Percentiles rank a stretch among this genome's conserved stretches.
Conservation (phyloP, 1,140 invertebrate species). For the Patella vulgata region DNA sequence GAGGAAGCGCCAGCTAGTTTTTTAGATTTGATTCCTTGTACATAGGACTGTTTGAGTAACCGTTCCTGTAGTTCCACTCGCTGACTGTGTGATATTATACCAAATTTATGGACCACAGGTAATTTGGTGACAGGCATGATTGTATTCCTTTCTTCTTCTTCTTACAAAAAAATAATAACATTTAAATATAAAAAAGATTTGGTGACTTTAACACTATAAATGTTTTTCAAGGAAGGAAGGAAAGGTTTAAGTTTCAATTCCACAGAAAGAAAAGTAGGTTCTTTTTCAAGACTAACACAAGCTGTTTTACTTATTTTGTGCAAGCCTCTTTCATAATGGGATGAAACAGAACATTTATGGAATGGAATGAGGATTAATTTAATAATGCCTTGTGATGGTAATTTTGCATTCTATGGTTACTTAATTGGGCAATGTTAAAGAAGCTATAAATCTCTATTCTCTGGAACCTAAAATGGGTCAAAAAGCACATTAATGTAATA, state of each 20-base stretch:
- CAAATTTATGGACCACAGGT: slow-evolving; percentile 66
- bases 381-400: too few species aligned
- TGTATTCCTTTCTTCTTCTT: not conserved
- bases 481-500: too few species aligned
- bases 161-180: not conserved
- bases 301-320: not conserved
- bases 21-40: slow-evolving; percentile 45
- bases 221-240: not conserved
- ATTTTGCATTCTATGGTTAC: too few species aligned
- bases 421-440: too few species aligned
- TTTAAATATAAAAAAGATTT: not conserved
- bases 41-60: slow-evolving; percentile 59
- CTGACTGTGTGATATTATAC: slow-evolving; percentile 66
- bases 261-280: not conserved
- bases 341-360: too few species aligned
- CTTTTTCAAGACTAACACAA: not conserved
- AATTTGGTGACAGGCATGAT: slow-evolving; percentile 65
- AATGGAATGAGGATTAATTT: too few species aligned
- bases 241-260: not conserved
- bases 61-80: slow-evolving; percentile 63
- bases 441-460: too few species aligned
- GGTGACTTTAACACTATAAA: not conserved
- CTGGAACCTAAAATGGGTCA: too few species aligned
- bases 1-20: slow-evolving; percentile 36
- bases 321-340: not conserved